Evolutionary conservation across 2,797 vertebrate species (phyloP).

Genomic region (Catharus ustulatus): DNA sequence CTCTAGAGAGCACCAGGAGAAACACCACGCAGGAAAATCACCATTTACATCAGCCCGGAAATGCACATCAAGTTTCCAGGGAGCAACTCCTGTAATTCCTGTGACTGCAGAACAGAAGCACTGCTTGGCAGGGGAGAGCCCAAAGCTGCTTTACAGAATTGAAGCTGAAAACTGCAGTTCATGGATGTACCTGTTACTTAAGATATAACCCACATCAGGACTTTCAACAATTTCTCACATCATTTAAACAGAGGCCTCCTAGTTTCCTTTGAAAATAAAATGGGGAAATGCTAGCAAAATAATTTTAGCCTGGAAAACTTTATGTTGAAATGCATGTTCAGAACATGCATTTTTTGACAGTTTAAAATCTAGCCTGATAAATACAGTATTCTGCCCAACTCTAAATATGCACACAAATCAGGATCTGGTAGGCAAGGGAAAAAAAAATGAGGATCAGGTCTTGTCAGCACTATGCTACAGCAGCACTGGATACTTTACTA

Average conservation of each 20-base stretch:
- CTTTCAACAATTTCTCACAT: not conserved
- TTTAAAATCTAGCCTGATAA: slow-evolving; percentile 4
- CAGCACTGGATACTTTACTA: not conserved
- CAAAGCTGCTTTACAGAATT: not conserved
- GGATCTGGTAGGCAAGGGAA: not conserved
- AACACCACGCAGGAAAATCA: not conserved
- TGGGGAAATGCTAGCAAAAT: not conserved
- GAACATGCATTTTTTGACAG: not conserved
- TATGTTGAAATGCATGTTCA: not conserved
- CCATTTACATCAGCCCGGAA: not conserved
- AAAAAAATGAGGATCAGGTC: not conserved
- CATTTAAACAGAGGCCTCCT: not conserved
- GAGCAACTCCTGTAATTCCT: not conserved
- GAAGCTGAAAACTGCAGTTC: not conserved
- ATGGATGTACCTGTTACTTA: not conserved
- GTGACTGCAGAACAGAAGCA: not conserved
- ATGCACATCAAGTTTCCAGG: not conserved
- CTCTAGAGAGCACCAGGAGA: not conserved
- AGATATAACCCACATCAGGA: not conserved
- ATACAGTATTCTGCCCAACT: not conserved
- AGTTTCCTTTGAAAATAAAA: not conserved
- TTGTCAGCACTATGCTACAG: not conserved
- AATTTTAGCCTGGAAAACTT: not conserved
- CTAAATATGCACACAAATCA: not conserved
- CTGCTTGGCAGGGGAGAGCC: not conserved